Evolutionary conservation across 2,888 invertebrate genomes (phyloP).

Genomic region (Tetranychus piercei): DNA sequence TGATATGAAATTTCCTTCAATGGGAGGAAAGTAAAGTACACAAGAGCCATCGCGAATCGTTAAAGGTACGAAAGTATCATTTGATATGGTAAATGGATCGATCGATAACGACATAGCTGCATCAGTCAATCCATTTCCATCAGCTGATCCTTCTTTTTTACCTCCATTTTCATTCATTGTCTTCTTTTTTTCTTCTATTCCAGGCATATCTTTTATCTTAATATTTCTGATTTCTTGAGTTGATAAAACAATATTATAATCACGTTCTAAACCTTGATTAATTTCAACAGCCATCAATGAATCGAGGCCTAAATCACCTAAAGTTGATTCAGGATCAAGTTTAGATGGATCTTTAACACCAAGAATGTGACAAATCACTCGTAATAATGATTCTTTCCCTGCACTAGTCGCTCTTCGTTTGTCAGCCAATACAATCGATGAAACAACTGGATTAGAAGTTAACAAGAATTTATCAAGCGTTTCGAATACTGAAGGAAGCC

Average conservation of each 20-base stretch:
- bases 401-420: neutral
- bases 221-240: constrained; percentile 74
- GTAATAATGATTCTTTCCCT: constrained; percentile 12
- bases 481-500: constrained; percentile 71
- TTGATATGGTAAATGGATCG: neutral
- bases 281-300: constrained; percentile 97
- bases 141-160: neutral
- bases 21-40: constrained; percentile 7
- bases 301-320: constrained; percentile 91
- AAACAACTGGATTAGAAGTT: constrained; percentile 49
- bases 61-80: neutral
- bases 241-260: constrained; percentile 68
- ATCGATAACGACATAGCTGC: neutral
- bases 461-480: constrained; percentile 75
- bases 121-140: neutral
- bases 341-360: constrained; percentile 57
- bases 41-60: neutral
- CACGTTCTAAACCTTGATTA: constrained; percentile 54
- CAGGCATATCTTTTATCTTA: constrained; percentile 53
- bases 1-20: neutral
- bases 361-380: constrained; percentile 28
- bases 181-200: constrained; percentile 29
- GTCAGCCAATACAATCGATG: constrained; percentile 12
- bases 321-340: constrained; percentile 51
- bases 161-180: neutral